Conservation (phyloP, 2,113 vertebrate genomes). For the Aythya baeri region DNA sequence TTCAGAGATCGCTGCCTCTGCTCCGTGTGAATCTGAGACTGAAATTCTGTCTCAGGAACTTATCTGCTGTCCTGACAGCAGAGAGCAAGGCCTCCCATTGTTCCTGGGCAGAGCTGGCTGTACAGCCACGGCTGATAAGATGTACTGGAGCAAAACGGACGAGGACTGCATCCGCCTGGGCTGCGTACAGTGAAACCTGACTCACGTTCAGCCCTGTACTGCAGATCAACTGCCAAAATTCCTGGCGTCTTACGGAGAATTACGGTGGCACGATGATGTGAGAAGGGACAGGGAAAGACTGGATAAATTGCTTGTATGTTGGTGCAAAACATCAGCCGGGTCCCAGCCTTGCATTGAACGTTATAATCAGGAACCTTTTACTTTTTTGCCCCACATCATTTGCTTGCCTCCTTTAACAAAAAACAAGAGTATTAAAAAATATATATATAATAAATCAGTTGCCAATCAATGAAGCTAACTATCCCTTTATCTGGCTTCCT, state of each 20-base stretch:
- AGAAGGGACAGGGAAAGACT: not conserved
- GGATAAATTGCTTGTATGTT: not conserved
- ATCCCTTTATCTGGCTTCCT: not conserved
- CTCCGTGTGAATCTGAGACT: not conserved
- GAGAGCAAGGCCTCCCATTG: accelerated
- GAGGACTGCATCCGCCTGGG: accelerated
- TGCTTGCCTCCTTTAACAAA: not conserved
- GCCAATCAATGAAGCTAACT: not conserved
- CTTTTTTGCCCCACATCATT: not conserved
- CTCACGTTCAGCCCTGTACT: accelerated
- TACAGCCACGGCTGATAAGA: not conserved
- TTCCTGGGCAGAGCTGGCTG: not conserved
- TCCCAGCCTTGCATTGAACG: not conserved
- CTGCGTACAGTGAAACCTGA: accelerated
- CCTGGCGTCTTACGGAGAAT: not conserved
- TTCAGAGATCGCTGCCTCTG: not conserved
- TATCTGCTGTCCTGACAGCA: not conserved
- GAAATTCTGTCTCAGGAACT: not conserved
- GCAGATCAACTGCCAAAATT: not conserved
- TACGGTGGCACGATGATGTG: not conserved
- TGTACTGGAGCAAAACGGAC: not conserved
- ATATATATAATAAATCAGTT: no score
- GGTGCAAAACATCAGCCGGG: not conserved
- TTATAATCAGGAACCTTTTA: not conserved
- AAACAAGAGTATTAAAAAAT: not conserved